Conservation (phyloP, 30 jellyfish, hydroid and myxozoan species). For the Hydra vulgaris region DNA sequence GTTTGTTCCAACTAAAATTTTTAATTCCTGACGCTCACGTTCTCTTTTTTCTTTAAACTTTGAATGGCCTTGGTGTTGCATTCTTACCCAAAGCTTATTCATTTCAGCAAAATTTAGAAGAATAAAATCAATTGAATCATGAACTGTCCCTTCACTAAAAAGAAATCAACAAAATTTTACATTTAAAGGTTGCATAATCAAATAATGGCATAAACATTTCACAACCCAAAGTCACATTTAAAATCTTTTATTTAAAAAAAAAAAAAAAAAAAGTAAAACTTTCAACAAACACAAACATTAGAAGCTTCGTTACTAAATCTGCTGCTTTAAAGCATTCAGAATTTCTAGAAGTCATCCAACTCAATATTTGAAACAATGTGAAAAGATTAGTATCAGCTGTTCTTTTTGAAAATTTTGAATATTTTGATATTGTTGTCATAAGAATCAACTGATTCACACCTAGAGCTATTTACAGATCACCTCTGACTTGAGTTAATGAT, state of each 20-base stretch:
- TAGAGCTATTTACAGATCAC: too few relatives aligned
- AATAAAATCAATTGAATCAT: slow-evolving; percentile 84
- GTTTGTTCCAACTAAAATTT: slow-evolving; percentile 87
- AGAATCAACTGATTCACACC: too few relatives aligned
- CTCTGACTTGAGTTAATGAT: too few relatives aligned
- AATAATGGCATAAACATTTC: not conserved
- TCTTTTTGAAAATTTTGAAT: too few relatives aligned
- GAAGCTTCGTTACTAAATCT: too few relatives aligned
- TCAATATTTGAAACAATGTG: too few relatives aligned
- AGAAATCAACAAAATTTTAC: not conserved
- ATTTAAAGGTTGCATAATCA: not conserved
- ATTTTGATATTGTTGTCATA: too few relatives aligned
- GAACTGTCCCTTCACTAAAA: slow-evolving; percentile 62
- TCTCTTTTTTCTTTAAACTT: slow-evolving; percentile 78
- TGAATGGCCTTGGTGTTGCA: slow-evolving; percentile 97
- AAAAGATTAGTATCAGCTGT: too few relatives aligned
- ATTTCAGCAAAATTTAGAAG: slow-evolving; percentile 93
- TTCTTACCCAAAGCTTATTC: slow-evolving; percentile 97
- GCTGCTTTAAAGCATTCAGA: too few relatives aligned
- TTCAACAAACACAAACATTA: too few relatives aligned
- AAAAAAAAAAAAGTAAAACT: not conserved
- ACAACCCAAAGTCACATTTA: not conserved
- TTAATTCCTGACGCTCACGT: slow-evolving; percentile 84
- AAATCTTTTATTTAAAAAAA: too few relatives aligned
- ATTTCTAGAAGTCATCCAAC: too few relatives aligned